Evolutionary conservation across 2,113 vertebrate species (phyloP), one percentile per base, ranked within the genome.

Genomic region (Hippoglossus stenolepis): DNA sequence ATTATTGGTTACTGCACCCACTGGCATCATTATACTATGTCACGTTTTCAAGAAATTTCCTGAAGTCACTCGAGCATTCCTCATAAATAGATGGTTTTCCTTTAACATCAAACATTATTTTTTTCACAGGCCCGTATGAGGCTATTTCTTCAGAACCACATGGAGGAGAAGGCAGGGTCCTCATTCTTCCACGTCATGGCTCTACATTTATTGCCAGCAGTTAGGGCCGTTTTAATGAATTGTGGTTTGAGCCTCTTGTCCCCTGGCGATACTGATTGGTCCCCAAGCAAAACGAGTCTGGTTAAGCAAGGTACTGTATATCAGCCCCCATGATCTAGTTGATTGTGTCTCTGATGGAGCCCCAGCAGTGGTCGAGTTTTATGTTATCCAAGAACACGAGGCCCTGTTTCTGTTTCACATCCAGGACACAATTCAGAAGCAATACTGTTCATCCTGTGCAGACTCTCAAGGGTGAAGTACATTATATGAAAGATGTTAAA

Each of bases 201-300:
- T 57, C 2, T 4, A 21, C 51, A 23, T 40, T 69, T 40, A 69
- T 69, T 40, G n/a, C 65, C 65, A 35, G 51, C 65, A 68, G 51
- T 68, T 21, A 38, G n/a, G 51, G 51, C 51, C 28, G 54, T 69
- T 69, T 69, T 38, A 57, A 23, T 69, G 51, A 57, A 70, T 58
- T 58, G 14, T 56, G 38, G 10, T 6, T 57, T 23, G 14, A 24
- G 53, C 67, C 21, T 26, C 31, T 38, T 54, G 51, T 68, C 51
- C 31, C 38, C n/a, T 15, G 35, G 21, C n/a, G 26, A 24, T 69
- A 18, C n/a, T 58, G 53, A 70, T 70, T 70, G 53, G 31, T 58
- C 67, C 67, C 54, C 9, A 1, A 40, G 54, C 31, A 40, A 24
- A 70, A 43, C 21, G 31, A 43, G 2, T 63, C 31, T 21, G 61